Evolutionary conservation across 2,888 invertebrate genomes (phyloP), one percentile per base, ranked within the genome.

Genomic region (Apotomis betuletana): DNA sequence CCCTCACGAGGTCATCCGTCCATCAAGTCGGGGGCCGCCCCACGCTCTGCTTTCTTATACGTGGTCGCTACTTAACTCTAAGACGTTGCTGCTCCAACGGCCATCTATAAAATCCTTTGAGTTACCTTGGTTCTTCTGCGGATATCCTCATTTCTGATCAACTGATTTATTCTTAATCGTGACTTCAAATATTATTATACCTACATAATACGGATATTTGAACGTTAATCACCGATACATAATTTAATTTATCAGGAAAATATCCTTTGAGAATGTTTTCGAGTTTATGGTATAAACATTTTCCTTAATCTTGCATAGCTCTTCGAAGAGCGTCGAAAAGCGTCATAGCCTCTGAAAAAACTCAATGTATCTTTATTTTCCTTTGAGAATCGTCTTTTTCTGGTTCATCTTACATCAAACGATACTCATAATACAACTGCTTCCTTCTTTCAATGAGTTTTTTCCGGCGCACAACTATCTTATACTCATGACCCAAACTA

Each of bases 401-500:
- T 10, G n/a, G 3, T 49, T 51, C n/a, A 12, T 36, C 1, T 62
- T 36, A 15, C 61, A 51, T 12, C 51, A 15, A 49, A 5, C 12
- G 46, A 12, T 12, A 8, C 15, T 44, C 12, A 5, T 49, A 10
- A 49, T 49, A 6, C 9, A 49, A 9, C 41, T 4, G 38, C 38
- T 58, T 59, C 38, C 49, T 58, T 46, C 51, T 51, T 41, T 63
- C 58, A 58, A 10, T 41, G 4, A 55, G 55, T 55, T 57, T 49
- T 61, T 69, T 55, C 62, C 57, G 49, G 36, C 46, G 55, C 46
- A 60, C 54, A 65, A 46, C 54, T 65, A 70, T 60, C 38, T 54
- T 46, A 70, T 70, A 60, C 59, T 59, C 60, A 54, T 52, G 69
- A 63, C 52, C 55, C 54, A 44, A 54, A 64, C 70, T 60, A 59